Evolutionary conservation across 2,113 vertebrate genomes (phyloP).

Genomic region (Anser brachyrhynchus): DNA sequence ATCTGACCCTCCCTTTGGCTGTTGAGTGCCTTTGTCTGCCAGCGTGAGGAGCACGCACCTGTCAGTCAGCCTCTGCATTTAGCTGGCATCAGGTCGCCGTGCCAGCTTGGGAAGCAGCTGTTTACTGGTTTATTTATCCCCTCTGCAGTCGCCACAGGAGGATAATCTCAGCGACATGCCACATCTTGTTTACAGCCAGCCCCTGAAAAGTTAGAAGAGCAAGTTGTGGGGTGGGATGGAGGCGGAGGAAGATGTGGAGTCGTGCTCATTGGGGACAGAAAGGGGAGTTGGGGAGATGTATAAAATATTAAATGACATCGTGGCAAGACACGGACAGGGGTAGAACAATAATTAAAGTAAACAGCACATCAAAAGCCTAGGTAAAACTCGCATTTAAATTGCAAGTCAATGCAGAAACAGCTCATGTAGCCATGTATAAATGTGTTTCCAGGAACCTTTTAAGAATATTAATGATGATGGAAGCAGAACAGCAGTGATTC

Average conservation of each 20-base stretch:
- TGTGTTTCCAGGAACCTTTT: slow-evolving; percentile 78
- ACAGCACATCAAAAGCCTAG: slow-evolving; percentile 76
- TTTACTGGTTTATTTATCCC: slow-evolving; percentile 72
- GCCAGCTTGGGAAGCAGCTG: slow-evolving; percentile 69
- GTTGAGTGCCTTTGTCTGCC: background rate
- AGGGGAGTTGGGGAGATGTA: slow-evolving; percentile 53
- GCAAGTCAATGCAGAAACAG: slow-evolving; percentile 69
- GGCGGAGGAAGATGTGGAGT: background rate
- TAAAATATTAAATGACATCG: slow-evolving; percentile 72
- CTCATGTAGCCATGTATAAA: slow-evolving; percentile 68
- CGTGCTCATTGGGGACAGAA: background rate
- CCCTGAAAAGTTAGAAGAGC: slow-evolving; percentile 68
- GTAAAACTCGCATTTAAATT: slow-evolving; percentile 76
- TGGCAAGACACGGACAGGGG: slow-evolving; percentile 72
- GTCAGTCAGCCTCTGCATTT: background rate
- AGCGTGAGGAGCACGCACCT: background rate
- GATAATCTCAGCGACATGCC: slow-evolving; percentile 49
- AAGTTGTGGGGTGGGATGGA: slow-evolving; percentile 25
- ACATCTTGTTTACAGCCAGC: slow-evolving; percentile 63
- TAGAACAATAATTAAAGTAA: slow-evolving; percentile 78
- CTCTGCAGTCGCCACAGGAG: slow-evolving; percentile 29
- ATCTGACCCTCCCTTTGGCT: background rate
- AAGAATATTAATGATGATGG: slow-evolving; percentile 79
- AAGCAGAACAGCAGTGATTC: slow-evolving; percentile 65
- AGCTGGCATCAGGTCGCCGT: background rate